phyloP scores from a whole-genome alignment of 2,888 invertebrate species.

The Sicus ferrugineus region DNA sequence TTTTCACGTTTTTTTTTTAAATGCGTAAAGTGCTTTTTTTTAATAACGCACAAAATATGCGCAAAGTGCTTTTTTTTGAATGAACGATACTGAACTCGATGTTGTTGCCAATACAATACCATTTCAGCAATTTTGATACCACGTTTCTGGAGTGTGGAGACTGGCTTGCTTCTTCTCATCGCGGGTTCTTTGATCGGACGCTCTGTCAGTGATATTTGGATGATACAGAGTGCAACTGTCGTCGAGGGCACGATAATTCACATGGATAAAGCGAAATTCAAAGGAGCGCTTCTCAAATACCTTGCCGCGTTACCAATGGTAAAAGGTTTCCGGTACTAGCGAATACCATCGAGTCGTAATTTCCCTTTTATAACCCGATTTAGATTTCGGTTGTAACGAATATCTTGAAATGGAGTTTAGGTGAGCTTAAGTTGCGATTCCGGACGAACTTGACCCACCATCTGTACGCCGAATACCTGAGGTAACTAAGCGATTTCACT shows the following conservation, averaged over 20 bases:
- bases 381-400: constrained; percentile 94
- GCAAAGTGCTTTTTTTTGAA: no score
- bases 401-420: constrained; percentile 91
- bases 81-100: no score
- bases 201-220: constrained; percentile 96
- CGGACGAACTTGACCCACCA: constrained; percentile 87
- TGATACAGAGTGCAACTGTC: constrained; percentile 92
- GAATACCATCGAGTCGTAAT: constrained; percentile 35
- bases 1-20: no score
- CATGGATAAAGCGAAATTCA: constrained; percentile 81
- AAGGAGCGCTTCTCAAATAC: constrained; percentile 77
- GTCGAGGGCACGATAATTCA: constrained; percentile 95
- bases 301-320: constrained; percentile 88
- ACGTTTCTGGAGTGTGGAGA: constrained; percentile 78
- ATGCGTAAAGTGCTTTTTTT: no score
- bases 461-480: constrained; percentile 90
- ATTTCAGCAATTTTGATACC: constrained; percentile 78
- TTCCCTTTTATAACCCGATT: constrained; percentile 56
- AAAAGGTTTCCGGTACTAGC: constrained; percentile 55
- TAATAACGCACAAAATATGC: no score
- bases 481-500: constrained; percentile 66
- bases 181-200: constrained; percentile 84
- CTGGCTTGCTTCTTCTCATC: constrained; percentile 75
- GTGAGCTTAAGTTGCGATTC: constrained; percentile 89
- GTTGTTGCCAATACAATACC: no score